Conservation (phyloP, 2,113 vertebrate genomes). For the Apus apus region DNA sequence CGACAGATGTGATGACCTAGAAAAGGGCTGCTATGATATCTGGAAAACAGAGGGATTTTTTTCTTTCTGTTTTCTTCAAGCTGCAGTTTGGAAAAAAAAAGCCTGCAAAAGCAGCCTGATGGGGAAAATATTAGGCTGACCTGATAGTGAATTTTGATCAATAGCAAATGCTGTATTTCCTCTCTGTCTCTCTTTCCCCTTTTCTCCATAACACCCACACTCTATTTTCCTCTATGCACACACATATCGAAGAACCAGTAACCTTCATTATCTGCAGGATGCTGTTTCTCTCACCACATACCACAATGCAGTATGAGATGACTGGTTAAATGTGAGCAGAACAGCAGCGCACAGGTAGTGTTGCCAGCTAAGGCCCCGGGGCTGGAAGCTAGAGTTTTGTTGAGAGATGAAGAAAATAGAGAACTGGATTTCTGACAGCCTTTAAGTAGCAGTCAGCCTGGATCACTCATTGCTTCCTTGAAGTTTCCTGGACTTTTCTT, state of each 20-base stretch:
- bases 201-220: background rate
- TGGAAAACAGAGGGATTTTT: background rate
- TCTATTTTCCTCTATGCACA: background rate
- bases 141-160: background rate
- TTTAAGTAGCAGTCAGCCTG: background rate
- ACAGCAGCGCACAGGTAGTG: background rate
- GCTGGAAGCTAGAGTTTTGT: background rate
- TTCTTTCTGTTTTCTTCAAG: slow-evolving; percentile 51
- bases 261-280: background rate
- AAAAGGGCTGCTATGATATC: background rate
- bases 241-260: background rate
- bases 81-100: slow-evolving; percentile 27
- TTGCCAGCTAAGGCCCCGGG: background rate
- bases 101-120: background rate
- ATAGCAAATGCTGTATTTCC: background rate
- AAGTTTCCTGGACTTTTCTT: background rate
- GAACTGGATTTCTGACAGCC: background rate
- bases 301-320: background rate
- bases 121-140: background rate
- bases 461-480: background rate
- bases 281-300: background rate
- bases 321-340: background rate
- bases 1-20: background rate
- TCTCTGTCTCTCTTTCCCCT: background rate
- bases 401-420: background rate